These are phyloP conservation scores for Mechanitis messenoides DNA, from an alignment of 2,888 invertebrate species.

Conservation along the genomic window DNA sequence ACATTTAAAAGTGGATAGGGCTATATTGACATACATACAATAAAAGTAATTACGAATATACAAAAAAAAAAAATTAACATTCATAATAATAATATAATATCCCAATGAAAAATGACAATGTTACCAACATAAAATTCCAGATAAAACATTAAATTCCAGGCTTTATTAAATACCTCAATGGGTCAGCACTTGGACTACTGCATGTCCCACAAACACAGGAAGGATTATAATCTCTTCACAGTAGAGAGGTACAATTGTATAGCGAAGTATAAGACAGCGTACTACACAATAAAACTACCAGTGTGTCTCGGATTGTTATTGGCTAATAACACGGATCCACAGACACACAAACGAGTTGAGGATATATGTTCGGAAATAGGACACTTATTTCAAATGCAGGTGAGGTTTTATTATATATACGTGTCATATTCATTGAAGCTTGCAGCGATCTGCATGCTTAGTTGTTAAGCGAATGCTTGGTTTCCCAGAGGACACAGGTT, in stretches of 20 bases:
- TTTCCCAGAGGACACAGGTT: too few species aligned
- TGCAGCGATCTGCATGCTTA: too few species aligned
- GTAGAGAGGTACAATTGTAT: slow-evolving; percentile 89
- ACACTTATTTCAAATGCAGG: slow-evolving; percentile 93
- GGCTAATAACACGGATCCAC: slow-evolving; percentile 81
- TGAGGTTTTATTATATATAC: slow-evolving; percentile 41
- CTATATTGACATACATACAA: too few species aligned
- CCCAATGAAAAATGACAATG: too few species aligned
- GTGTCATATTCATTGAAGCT: too few species aligned
- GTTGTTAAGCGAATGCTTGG: too few species aligned
- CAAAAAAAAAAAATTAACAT: too few species aligned
- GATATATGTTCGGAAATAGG: slow-evolving; percentile 91
- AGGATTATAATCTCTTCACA: slow-evolving; percentile 77
- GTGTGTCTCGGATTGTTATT: slow-evolving; percentile 89
- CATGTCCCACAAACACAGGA: slow-evolving; percentile 64
- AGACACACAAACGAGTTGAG: slow-evolving; percentile 83
- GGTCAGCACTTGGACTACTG: slow-evolving; percentile 89
- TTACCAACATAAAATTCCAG: too few species aligned
- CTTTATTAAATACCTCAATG: slow-evolving; percentile 79
- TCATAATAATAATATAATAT: too few species aligned
- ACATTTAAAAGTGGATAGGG: too few species aligned
- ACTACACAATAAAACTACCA: slow-evolving; percentile 93
- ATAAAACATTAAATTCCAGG: slow-evolving; percentile 39
- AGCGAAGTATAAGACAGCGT: slow-evolving; percentile 91
- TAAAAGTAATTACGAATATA: too few species aligned